Conservation (phyloP, 2,888 invertebrate species). For the Troides aeacus region DNA sequence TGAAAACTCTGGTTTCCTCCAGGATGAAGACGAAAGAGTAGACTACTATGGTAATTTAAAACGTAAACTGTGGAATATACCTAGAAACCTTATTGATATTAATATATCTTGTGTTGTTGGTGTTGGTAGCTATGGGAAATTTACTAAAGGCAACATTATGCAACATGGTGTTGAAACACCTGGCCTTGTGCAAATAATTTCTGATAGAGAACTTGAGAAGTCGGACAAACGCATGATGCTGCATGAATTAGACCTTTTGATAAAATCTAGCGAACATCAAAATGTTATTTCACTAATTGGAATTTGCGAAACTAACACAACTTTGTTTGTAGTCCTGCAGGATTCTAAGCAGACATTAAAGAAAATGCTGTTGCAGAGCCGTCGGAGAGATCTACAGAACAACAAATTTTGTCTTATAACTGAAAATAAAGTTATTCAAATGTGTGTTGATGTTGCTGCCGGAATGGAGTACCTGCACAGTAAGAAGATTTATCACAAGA, state of each 20-base stretch:
- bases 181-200: conserved; percentile 83
- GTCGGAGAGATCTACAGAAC: conserved; percentile 74
- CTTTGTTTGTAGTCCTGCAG: conserved; percentile 87
- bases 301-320: conserved; percentile 88
- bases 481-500: conserved; percentile 86
- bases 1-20: conserved; percentile 88
- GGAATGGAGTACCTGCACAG: conserved; percentile 86
- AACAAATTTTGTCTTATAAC: conserved; percentile 81
- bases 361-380: conserved; percentile 83
- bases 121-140: conserved; percentile 88
- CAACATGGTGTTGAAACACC: conserved; percentile 79
- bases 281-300: conserved; percentile 88
- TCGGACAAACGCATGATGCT: conserved; percentile 80
- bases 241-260: conserved; percentile 86
- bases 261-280: conserved; percentile 84
- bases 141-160: conserved; percentile 85
- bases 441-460: conserved; percentile 83
- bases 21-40: conserved; percentile 84
- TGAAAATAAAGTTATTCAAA: conserved; percentile 82
- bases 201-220: conserved; percentile 75
- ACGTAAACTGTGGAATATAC: conserved; percentile 86
- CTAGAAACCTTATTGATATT: conserved; percentile 85
- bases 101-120: conserved; percentile 85
- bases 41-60: conserved; percentile 88
- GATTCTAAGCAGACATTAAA: conserved; percentile 84